A percentile compares a stretch with the other conserved stretches of the same genome.
Evolutionary conservation across 2,888 invertebrate genomes (phyloP).

Genomic region (Beris morrisii): DNA sequence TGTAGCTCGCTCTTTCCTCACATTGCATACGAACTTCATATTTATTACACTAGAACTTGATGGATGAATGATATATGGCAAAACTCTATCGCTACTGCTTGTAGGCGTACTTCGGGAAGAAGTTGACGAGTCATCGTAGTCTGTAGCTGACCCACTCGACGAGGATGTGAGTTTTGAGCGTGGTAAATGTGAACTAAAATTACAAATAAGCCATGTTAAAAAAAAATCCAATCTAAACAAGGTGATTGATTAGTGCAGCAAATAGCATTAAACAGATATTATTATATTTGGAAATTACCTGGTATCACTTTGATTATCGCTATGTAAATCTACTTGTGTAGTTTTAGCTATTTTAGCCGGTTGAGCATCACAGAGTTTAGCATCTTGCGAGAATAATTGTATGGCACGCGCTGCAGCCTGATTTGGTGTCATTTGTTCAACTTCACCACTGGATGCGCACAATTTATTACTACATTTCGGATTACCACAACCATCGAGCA

Average conservation of each 20-base stretch:
- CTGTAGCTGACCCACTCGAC: slow-evolving; percentile 27
- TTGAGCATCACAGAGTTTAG: slow-evolving; percentile 75
- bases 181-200: slow-evolving; percentile 35
- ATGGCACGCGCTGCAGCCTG: slow-evolving; percentile 90
- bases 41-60: slow-evolving; percentile 29
- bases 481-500: slow-evolving; percentile 91
- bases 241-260: too few species aligned
- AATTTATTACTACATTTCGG: slow-evolving; percentile 80
- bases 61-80: slow-evolving; percentile 21
- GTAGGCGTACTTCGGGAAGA: slow-evolving; percentile 31
- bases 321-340: slow-evolving; percentile 42
- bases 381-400: slow-evolving; percentile 81
- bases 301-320: slow-evolving; percentile 38
- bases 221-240: neutral
- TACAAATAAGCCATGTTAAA: neutral
- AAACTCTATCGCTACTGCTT: slow-evolving; percentile 27
- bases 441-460: slow-evolving; percentile 89
- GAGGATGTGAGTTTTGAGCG: slow-evolving; percentile 34
- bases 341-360: slow-evolving; percentile 73
- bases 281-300: slow-evolving; percentile 5
- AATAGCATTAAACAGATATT: too few species aligned
- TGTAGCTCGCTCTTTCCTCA: slow-evolving; percentile 36
- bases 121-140: slow-evolving; percentile 30
- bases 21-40: slow-evolving; percentile 19
- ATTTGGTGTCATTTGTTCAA: slow-evolving; percentile 76